These are phyloP conservation scores for Drosophila siamana DNA, from an alignment of 2,888 invertebrate genomes.

Conservation along the genomic window DNA sequence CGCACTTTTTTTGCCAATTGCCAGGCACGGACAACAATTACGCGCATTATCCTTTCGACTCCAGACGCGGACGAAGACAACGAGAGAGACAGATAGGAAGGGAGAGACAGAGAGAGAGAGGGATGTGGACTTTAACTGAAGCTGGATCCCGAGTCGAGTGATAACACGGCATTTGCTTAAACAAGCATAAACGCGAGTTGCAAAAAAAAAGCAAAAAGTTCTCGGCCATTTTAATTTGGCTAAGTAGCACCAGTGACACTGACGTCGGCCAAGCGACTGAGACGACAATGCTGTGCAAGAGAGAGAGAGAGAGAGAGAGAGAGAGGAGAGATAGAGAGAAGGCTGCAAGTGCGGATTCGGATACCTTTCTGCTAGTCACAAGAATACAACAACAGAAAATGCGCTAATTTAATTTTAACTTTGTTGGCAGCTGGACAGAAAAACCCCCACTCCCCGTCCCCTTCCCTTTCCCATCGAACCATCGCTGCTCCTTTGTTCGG, in stretches of 20 bases:
- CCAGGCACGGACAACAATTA: slow-evolving; percentile 73
- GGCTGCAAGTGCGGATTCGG: slow-evolving; percentile 21
- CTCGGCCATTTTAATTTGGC: slow-evolving; percentile 74
- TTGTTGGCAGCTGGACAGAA: slow-evolving; percentile 51
- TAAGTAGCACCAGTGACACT: slow-evolving; percentile 75
- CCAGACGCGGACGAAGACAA: slow-evolving; percentile 33
- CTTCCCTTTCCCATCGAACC: neutral
- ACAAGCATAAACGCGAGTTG: slow-evolving; percentile 72
- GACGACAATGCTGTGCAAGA: too few relatives aligned
- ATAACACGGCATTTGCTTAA: slow-evolving; percentile 78
- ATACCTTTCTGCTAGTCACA: slow-evolving; percentile 34
- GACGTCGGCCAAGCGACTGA: slow-evolving; percentile 16
- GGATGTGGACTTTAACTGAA: neutral
- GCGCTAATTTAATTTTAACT: slow-evolving; percentile 78
- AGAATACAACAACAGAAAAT: slow-evolving; percentile 31
- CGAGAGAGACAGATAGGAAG: neutral
- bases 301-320: neutral
- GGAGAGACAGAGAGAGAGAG: neutral
- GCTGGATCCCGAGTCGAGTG: slow-evolving; percentile 45
- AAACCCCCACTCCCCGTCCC: neutral
- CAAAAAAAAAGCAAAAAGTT: slow-evolving; percentile 48
- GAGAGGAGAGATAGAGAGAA: too few relatives aligned
- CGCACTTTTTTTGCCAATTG: slow-evolving; percentile 46
- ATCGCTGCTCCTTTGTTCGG: neutral
- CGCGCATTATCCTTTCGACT: slow-evolving; percentile 73